Base-by-base conservation (phyloP, 2,113 vertebrate species). In the Nanger granti region DNA sequence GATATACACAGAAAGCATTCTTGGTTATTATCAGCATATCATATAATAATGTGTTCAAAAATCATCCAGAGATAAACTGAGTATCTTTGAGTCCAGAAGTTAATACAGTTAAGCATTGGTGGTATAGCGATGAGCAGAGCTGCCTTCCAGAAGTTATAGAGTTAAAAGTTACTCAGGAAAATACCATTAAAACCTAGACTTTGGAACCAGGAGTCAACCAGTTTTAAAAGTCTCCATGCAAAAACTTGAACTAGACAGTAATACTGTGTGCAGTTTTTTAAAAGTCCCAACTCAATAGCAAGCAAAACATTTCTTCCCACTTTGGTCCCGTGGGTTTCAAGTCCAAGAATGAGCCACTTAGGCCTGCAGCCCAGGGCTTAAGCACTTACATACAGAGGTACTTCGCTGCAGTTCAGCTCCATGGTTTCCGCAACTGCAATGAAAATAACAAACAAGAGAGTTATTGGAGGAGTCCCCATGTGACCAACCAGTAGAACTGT, bases 361-460 rank as follows among this genome's bases (percentile, higher is more conserved):
- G 8, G 60, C 84, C 88, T 91, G 79, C 96, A 97, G 80, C 86
- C 95, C 95, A 52, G 2, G 7, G 55, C 83, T 94, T 55, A 55
- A 96, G 93, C 79, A 99, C 99, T 99, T 99, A 99, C 99, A 96
- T 99, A 99, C 96, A 99, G 99, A 98, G 99, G 99, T 93, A 99
- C 99, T 99, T 99, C 98, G 89, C 94, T 44, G 98, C 98, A 99
- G 99, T 98, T 99, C 98, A 99, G 87, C 98, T 99, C 99, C 99
- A 99, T 99, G 98, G 97, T 98, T 98, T 98, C 98, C n/a, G 98
- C 99, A 99, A 99, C 99, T 99, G 98, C 93, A 98, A 98, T 97
- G 87, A 97, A 95, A 98, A 98, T 95, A 98, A 98, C 28, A 98
- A 98, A 98, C 0, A 57, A 98, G 80, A 49, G 69, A 91, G 96